Conservation (phyloP, 2,113 vertebrate species). For the Centropus unirufus region DNA sequence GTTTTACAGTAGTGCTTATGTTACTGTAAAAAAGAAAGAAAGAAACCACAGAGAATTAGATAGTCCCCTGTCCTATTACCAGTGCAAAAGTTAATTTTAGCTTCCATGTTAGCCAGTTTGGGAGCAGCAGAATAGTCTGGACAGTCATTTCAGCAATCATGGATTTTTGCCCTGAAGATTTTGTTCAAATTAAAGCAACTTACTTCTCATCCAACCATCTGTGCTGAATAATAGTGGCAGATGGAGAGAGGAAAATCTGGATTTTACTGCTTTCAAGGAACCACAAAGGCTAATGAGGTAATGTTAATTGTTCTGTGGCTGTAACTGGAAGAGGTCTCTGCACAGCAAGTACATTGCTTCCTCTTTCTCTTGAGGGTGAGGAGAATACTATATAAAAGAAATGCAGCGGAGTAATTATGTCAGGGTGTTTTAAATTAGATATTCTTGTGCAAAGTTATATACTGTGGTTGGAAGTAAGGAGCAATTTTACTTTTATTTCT, state of each 20-base stretch:
- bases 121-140: neutral
- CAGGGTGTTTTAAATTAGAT: neutral
- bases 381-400: neutral
- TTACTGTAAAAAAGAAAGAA: neutral
- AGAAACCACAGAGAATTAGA: neutral
- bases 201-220: conserved; percentile 7
- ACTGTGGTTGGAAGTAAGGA: neutral
- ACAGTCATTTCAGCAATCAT: neutral
- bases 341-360: neutral
- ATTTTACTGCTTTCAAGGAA: conserved; percentile 55
- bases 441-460: neutral
- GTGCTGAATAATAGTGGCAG: conserved; percentile 36
- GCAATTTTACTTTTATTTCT: neutral
- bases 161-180: conserved; percentile 19
- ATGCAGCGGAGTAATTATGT: neutral
- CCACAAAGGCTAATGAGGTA: conserved; percentile 55
- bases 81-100: neutral
- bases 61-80: neutral
- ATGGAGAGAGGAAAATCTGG: conserved; percentile 36
- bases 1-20: neutral
- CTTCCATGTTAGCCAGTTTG: neutral
- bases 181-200: conserved; percentile 36
- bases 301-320: conserved; percentile 3
- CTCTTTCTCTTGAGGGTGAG: conserved; percentile 3
- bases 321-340: neutral